Percentiles rank a stretch among this genome's conserved stretches.
phyloP scores from a whole-genome alignment of 2,797 vertebrate species.

The Rhinella marina region DNA sequence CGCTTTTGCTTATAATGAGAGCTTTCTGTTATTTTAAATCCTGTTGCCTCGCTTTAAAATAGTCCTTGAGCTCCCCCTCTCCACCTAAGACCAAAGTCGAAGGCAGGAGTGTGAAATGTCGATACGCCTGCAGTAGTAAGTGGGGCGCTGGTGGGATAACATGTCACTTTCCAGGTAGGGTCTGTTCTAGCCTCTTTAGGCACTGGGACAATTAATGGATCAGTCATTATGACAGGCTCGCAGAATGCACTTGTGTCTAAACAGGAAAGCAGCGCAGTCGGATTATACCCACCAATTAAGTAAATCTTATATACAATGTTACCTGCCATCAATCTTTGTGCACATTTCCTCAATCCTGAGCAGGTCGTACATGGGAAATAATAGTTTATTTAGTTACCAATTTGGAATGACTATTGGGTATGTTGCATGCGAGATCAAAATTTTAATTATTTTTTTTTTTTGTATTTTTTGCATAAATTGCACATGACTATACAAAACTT shows the following conservation, averaged over 20 bases:
- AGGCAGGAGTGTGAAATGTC: not conserved
- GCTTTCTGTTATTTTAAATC: not conserved
- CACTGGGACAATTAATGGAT: not conserved
- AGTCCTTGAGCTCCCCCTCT: not conserved
- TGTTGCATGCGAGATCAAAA: too few species aligned
- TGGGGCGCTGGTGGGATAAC: not conserved
- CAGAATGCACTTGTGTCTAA: not conserved
- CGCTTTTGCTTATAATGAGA: conserved; percentile 24
- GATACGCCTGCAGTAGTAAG: not conserved
- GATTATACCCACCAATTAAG: not conserved
- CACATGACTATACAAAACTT: too few species aligned
- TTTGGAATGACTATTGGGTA: too few species aligned
- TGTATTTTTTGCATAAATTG: too few species aligned
- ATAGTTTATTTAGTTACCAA: too few species aligned
- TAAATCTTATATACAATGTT: not conserved
- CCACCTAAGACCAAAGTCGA: not conserved
- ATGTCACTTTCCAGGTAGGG: conserved; percentile 1
- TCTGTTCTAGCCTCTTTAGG: not conserved
- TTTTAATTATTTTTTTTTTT: too few species aligned
- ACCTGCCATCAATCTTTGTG: too few species aligned
- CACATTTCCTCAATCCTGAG: too few species aligned
- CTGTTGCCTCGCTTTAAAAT: not conserved
- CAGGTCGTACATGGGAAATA: too few species aligned
- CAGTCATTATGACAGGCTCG: conserved; percentile 8
- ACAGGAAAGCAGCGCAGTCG: not conserved